phyloP scores from a whole-genome alignment of 2,888 invertebrate species.

The Noctua fimbriata region DNA sequence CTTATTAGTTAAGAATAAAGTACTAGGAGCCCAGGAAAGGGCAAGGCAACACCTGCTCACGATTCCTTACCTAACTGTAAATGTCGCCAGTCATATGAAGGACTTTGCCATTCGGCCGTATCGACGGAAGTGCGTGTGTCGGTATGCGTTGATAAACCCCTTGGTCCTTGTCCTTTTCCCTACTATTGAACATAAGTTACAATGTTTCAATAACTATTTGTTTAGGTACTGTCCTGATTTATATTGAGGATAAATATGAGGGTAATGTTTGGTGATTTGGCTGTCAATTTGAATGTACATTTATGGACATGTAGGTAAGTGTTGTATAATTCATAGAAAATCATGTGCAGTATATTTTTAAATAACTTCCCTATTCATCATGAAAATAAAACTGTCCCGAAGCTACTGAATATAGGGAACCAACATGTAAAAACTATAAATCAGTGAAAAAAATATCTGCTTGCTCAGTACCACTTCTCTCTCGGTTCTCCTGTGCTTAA shows the following conservation, averaged over 20 bases:
- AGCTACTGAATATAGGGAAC: not conserved
- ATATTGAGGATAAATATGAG: constrained; percentile 44
- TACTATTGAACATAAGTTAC: constrained; percentile 1
- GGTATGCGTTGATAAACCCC: constrained; percentile 46
- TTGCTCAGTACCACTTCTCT: not conserved
- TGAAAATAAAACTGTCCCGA: not conserved
- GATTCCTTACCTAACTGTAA: constrained; percentile 23
- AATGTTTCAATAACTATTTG: constrained; percentile 13
- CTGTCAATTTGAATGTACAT: constrained; percentile 31
- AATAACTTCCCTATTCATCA: constrained; percentile 11
- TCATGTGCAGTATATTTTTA: constrained; percentile 8
- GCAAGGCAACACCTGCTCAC: constrained; percentile 7
- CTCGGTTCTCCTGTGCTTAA: not conserved
- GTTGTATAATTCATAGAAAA: constrained; percentile 26
- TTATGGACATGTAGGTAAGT: not conserved
- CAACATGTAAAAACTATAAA: not conserved
- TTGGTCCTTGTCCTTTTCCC: constrained; percentile 24
- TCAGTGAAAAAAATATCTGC: not conserved
- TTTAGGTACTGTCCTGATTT: constrained; percentile 1
- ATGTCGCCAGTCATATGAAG: constrained; percentile 10
- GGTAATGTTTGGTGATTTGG: constrained; percentile 3
- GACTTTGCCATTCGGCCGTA: constrained; percentile 35
- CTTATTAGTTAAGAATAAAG: not conserved
- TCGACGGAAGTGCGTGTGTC: constrained; percentile 57
- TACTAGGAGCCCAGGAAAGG: not conserved